phyloP scores from a whole-genome alignment of 2,113 vertebrate genomes.

The Proteles cristata region DNA sequence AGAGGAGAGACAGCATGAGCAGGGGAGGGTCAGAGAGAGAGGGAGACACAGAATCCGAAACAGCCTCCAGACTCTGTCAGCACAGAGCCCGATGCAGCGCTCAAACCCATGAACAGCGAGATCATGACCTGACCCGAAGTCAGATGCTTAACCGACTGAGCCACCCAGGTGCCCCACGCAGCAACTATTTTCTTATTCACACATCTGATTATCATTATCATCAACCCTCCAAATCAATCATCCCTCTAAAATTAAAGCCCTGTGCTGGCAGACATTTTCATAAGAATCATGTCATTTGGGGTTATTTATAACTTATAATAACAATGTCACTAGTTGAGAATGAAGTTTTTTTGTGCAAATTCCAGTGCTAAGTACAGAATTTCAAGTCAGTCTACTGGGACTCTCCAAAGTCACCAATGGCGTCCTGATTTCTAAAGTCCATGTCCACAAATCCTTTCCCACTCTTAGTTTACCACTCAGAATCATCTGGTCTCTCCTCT shows the following conservation, averaged over 20 bases:
- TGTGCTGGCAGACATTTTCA: background rate
- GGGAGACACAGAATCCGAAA: too few species aligned
- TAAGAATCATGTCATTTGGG: slow-evolving; percentile 26
- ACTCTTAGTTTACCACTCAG: background rate
- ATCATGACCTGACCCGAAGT: too few species aligned
- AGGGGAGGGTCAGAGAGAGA: too few species aligned
- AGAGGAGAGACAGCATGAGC: too few species aligned
- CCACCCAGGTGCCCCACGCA: background rate
- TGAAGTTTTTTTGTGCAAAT: slow-evolving; percentile 28
- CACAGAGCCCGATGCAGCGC: too few species aligned
- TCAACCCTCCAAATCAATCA: slow-evolving; percentile 43
- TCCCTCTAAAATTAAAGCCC: slow-evolving; percentile 28
- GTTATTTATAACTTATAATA: slow-evolving; percentile 3
- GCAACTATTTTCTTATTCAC: background rate
- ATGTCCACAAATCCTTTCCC: background rate
- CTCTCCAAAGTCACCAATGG: background rate
- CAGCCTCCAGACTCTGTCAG: too few species aligned
- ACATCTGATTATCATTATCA: slow-evolving; percentile 24
- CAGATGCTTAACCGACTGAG: too few species aligned
- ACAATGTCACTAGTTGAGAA: slow-evolving; percentile 6
- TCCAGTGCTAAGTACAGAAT: background rate
- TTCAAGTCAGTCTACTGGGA: background rate
- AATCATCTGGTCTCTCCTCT: background rate
- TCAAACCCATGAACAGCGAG: too few species aligned
- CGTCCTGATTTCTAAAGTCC: slow-evolving; percentile 14